Evolutionary conservation across 2,888 invertebrate genomes (phyloP), one percentile per base, ranked within the genome.

Genomic region (Entomobrya multifasciata): DNA sequence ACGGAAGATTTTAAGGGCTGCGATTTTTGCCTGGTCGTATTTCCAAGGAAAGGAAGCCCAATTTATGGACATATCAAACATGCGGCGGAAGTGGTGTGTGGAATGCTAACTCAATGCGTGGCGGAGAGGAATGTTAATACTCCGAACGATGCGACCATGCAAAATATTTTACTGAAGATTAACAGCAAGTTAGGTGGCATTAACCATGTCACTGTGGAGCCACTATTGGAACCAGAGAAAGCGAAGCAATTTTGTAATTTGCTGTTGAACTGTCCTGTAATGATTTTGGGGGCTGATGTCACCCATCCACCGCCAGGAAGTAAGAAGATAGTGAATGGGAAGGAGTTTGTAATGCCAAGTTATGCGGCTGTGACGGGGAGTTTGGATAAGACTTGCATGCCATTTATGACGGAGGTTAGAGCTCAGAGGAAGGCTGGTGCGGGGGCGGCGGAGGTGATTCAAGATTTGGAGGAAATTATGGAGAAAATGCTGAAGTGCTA

Each of bases 151-250:
- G 52, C 55, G 5, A 55, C 67, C 6, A 49, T 57, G 0, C 41
- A 57, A 15, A 92, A 92, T 85, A 90, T 91, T 22, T 86, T 89
- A 15, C 80, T 90, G n/a, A 93, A 93, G 89, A 89, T 93, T 30
- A 93, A 92, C 88, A 91, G 92, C n/a, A 93, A 93, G 89, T 88
- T 93, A 79, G 93, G 92, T 4, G 93, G 93, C 41, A 92, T 91
- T 78, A 93, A 93, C 90, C 91, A 92, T 79, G 86, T 91, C 90
- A 13, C 55, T 15, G 11, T 2, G 41, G 20, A 65, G 6, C 80
- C 67, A 3, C n/a, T n/a, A 0, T 22, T 25, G 10, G 20, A 22
- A 13, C 27, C 47, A 2, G 11, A 25, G 1, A 22, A n/a, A 36
- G 17, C 36, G 80, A 90, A 22, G n/a, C 44, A 72, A 65, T 83